These are phyloP conservation scores for Argyresthia goedartella DNA, from an alignment of 2,888 invertebrate species.

Conservation along the genomic window DNA sequence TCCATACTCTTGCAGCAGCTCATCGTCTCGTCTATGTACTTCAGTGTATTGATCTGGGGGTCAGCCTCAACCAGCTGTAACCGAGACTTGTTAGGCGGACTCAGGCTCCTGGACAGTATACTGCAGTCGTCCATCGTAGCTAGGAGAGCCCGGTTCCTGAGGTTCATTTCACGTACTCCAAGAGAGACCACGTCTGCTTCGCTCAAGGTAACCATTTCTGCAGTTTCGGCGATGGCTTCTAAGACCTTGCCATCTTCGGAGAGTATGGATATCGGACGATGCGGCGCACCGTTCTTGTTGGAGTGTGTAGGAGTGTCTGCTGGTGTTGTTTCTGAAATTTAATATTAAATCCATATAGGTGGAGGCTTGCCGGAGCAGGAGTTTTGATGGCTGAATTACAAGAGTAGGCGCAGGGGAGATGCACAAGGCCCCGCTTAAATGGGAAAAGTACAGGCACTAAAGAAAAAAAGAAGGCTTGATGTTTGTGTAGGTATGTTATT, in stretches of 20 bases:
- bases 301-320: slow-evolving; percentile 58
- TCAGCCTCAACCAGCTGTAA: slow-evolving; percentile 58
- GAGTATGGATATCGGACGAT: slow-evolving; percentile 74
- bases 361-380: neutral
- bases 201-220: slow-evolving; percentile 77
- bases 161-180: slow-evolving; percentile 57
- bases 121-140: slow-evolving; percentile 69
- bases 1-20: slow-evolving; percentile 64
- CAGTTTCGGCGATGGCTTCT: slow-evolving; percentile 77
- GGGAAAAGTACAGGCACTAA: no score
- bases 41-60: slow-evolving; percentile 70
- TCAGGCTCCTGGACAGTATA: slow-evolving; percentile 56
- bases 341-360: slow-evolving; percentile 1
- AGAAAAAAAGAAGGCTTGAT: no score
- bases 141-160: slow-evolving; percentile 59
- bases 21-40: slow-evolving; percentile 72
- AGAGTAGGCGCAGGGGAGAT: no score
- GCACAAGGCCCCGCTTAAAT: no score
- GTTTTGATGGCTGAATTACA: neutral
- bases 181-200: slow-evolving; percentile 56
- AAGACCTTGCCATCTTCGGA: slow-evolving; percentile 74
- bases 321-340: slow-evolving; percentile 55
- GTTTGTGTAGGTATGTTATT: no score
- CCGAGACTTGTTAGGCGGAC: slow-evolving; percentile 54
- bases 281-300: slow-evolving; percentile 34